A percentile compares a stretch with the other conserved stretches of the same genome.
phyloP scores from a whole-genome alignment of 2,113 vertebrate species.

The Motacilla tschutschensis region DNA sequence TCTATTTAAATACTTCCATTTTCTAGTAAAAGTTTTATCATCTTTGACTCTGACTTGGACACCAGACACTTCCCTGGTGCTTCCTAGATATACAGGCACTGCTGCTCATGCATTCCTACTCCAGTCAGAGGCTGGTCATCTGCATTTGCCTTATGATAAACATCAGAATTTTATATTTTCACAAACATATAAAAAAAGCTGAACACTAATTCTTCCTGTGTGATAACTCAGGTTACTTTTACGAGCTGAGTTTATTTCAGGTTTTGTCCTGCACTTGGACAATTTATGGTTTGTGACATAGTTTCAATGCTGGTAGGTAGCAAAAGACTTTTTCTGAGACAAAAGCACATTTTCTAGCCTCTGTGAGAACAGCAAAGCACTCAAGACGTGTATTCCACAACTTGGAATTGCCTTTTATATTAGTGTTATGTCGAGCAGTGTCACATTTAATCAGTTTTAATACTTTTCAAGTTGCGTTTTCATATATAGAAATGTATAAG shows the following conservation, averaged over 20 bases:
- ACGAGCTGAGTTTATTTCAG: not conserved
- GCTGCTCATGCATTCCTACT: rapidly evolving
- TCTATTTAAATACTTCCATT: not conserved
- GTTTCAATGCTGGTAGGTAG: not conserved
- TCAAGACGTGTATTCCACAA: not conserved
- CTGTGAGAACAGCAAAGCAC: not conserved
- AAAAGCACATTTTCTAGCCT: not conserved
- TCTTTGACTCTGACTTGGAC: not conserved
- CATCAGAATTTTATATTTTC: not conserved
- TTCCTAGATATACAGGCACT: not conserved
- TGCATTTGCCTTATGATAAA: not conserved
- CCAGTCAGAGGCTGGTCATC: not conserved
- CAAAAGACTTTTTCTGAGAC: not conserved
- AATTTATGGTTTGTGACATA: not conserved
- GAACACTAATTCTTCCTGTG: not conserved
- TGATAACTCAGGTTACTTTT: not conserved
- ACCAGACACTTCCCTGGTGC: not conserved
- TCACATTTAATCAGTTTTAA: constrained; percentile 39
- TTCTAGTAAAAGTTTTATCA: not conserved
- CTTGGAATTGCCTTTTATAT: constrained; percentile 23
- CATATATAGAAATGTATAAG: not conserved
- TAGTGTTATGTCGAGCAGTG: not conserved
- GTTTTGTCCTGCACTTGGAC: not conserved
- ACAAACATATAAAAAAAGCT: not conserved
- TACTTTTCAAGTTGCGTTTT: not conserved